phyloP scores from a whole-genome alignment of 2,888 invertebrate genomes.

The Hofmannophila pseudospretella region DNA sequence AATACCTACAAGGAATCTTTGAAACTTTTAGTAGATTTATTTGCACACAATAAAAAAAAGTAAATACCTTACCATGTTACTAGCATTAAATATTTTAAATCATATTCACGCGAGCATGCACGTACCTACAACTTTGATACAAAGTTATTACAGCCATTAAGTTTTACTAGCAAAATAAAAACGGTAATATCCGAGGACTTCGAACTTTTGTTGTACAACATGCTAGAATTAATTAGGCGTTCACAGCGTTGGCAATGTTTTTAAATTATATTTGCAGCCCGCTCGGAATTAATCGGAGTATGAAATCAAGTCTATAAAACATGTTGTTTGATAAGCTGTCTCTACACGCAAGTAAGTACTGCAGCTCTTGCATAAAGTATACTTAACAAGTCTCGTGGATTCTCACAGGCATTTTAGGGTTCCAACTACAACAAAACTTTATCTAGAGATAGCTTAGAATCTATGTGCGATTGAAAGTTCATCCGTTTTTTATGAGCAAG shows the following conservation, averaged over 20 bases:
- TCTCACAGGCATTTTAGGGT: neutral
- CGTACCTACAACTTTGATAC: too few relatives aligned
- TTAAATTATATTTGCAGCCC: constrained; percentile 2
- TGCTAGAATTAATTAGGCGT: constrained; percentile 3
- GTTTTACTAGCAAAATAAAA: constrained; percentile 4
- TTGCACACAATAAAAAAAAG: too few relatives aligned
- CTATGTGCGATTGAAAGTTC: too few relatives aligned
- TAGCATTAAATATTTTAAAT: too few relatives aligned
- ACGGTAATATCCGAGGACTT: neutral
- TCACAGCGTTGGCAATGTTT: neutral
- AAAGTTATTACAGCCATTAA: constrained; percentile 3
- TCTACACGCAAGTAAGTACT: constrained; percentile 2
- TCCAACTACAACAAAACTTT: neutral
- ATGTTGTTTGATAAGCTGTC: constrained; percentile 4
- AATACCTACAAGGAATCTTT: too few relatives aligned
- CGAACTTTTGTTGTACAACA: constrained; percentile 1
- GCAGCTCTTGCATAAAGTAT: constrained; percentile 3
- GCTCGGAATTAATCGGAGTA: constrained; percentile 5
- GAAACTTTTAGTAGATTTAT: too few relatives aligned
- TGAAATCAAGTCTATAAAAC: constrained; percentile 5
- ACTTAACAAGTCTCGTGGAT: neutral
- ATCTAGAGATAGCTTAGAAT: too few relatives aligned
- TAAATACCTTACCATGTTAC: too few relatives aligned
- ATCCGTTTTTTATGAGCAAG: too few relatives aligned
- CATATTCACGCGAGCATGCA: too few relatives aligned